phyloP scores from a whole-genome alignment of 2,113 vertebrate genomes.

The Platichthys flesus region DNA sequence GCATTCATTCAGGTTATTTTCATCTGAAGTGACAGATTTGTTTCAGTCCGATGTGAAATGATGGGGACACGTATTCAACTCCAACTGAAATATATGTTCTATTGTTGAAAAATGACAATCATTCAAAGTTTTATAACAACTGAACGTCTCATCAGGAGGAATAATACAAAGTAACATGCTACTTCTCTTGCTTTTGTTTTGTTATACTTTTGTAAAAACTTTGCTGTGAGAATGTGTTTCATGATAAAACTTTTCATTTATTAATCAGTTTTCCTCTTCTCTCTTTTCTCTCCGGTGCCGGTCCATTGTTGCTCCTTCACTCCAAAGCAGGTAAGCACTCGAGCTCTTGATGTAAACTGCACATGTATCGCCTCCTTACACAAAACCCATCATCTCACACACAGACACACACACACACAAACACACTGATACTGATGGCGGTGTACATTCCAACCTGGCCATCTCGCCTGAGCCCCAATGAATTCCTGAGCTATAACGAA shows the following conservation, averaged over 20 bases:
- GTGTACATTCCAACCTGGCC: slow-evolving; percentile 7
- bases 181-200: too few species aligned
- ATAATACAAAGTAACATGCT: too few species aligned
- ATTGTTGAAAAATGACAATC: not conserved
- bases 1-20: slow-evolving; percentile 38
- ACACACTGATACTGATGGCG: not conserved
- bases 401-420: slow-evolving; percentile 13
- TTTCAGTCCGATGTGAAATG: slow-evolving; percentile 32
- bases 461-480: slow-evolving; percentile 8
- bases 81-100: not conserved
- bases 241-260: slow-evolving; percentile 17
- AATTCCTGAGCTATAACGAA: slow-evolving; percentile 49
- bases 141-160: not conserved
- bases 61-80: slow-evolving; percentile 26
- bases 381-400: not conserved
- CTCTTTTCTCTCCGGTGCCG: slow-evolving; percentile 35
- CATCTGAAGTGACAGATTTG: slow-evolving; percentile 48
- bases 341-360: slow-evolving; percentile 44
- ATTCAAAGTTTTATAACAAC: slow-evolving; percentile 9
- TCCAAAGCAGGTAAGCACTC: slow-evolving; percentile 80
- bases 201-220: too few species aligned
- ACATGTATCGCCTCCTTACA: slow-evolving; percentile 20
- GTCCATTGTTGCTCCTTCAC: slow-evolving; percentile 20
- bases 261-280: slow-evolving; percentile 59
- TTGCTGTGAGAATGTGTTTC: not conserved